These are phyloP conservation scores for Aldrovandia affinis DNA, from an alignment of 2,797 vertebrate species.

Conservation along the genomic window DNA sequence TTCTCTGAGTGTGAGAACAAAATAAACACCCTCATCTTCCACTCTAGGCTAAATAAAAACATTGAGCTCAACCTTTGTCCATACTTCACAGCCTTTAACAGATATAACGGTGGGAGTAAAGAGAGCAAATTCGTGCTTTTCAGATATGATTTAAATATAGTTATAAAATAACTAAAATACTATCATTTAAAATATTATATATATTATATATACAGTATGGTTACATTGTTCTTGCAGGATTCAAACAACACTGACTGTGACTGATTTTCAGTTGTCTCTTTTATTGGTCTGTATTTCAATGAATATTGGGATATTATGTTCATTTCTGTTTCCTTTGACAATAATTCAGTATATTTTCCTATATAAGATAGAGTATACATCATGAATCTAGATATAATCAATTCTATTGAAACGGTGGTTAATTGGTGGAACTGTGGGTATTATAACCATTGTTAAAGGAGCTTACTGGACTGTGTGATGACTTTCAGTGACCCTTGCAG, in stretches of 20 bases:
- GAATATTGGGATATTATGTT: background rate
- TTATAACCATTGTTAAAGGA: background rate
- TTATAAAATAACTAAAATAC: conserved; percentile 1
- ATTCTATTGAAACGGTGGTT: background rate
- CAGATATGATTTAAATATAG: background rate
- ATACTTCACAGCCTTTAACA: background rate
- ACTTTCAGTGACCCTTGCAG: conserved; percentile 57
- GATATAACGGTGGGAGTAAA: conserved; percentile 6
- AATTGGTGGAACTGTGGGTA: background rate
- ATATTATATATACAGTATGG: too few relatives aligned
- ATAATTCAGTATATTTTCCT: background rate
- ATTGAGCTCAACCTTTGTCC: background rate
- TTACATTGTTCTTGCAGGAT: background rate
- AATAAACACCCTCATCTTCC: background rate
- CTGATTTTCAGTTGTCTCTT: background rate
- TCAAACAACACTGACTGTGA: background rate
- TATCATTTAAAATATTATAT: background rate
- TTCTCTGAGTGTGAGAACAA: background rate
- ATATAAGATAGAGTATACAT: background rate
- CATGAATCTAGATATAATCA: background rate
- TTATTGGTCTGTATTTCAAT: background rate
- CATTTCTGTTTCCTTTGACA: background rate
- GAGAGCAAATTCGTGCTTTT: background rate
- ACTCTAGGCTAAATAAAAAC: background rate
- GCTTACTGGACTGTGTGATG: background rate